Evolutionary conservation across 2,888 invertebrate species (phyloP), one percentile per base, ranked within the genome.

Genomic region (Lathronympha strigana): DNA sequence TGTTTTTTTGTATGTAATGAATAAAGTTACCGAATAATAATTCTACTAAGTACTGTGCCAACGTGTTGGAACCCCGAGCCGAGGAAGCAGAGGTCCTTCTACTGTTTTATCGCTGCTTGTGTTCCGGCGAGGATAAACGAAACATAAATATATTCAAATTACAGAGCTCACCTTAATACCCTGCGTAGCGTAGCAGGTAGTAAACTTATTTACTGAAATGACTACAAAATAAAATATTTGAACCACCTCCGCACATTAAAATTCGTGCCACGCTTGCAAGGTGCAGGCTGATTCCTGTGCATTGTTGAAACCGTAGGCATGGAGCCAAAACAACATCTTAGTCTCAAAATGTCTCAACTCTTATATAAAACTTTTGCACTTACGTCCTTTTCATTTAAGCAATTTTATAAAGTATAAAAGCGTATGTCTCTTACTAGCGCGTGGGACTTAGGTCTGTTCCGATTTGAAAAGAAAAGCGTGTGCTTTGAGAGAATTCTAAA

Each of bases 241-340:
- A 6, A 17, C 43, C 38, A 53, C 23, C 13, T 19, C 23, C 1
- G 31, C 36, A 67, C 70, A 74, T 77, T 77, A 75, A 76, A 75
- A 78, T 77, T 75, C 77, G 71, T 70, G 68, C 21, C 54, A 49
- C 66, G 40, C 31, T 28, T 25, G 61, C 68, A 68, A 70, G 72
- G 74, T 73, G 74, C 74, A 75, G 73, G 70, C 69, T 72, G 74
- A 75, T 77, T 77, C 74, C 73, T 71, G 72, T 73, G 72, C 73
- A 75, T 75, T 74, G 75, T 74, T 73, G 71, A 68, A 45, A 68
- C 72, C 51, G 70, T 68, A 74, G 74, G 73, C 74, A 69, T 69
- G 36, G 33, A 53, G 68, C 69, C 71, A 67, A 69, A 60, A 21
- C 51, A 19, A 51, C 19, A 2, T 13, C 23, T 1, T 19, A 15